Percentiles rank a stretch among this genome's conserved stretches.
Conservation (phyloP, 53 echinoderm and acorn worm species). For the Apostichopus leukothele region DNA sequence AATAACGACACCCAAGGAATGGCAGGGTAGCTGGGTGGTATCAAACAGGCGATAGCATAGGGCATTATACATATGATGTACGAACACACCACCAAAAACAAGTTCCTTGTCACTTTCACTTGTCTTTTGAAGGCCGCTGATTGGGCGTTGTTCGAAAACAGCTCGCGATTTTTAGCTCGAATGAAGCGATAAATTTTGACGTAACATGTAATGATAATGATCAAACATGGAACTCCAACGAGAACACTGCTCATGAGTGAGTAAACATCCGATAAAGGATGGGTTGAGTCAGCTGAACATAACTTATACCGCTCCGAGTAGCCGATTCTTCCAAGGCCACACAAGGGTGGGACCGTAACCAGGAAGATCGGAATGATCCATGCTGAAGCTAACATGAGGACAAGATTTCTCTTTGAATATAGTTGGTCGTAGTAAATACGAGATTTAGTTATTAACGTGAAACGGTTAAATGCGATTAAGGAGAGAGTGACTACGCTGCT, state of each 20-base stretch:
- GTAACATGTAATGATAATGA: constrained; percentile 63
- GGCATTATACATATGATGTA: constrained; percentile 45
- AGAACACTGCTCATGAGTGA: constrained; percentile 48
- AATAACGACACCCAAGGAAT: constrained; percentile 27
- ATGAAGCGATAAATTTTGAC: constrained; percentile 55
- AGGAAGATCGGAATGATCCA: constrained; percentile 58
- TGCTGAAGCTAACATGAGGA: constrained; percentile 39
- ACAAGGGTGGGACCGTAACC: constrained; percentile 62
- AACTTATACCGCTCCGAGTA: constrained; percentile 62
- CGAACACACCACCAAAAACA: constrained; percentile 39
- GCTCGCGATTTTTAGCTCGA: constrained; percentile 5
- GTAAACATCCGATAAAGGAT: constrained; percentile 59
- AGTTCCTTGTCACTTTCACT: constrained; percentile 40
- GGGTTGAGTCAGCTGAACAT: constrained; percentile 57
- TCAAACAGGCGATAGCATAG: constrained; percentile 27
- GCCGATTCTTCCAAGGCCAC: constrained; percentile 61
- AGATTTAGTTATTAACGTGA: constrained; percentile 52
- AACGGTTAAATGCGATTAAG: constrained; percentile 58
- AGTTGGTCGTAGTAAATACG: constrained; percentile 31
- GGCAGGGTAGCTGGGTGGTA: constrained; percentile 22
- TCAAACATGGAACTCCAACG: constrained; percentile 57
- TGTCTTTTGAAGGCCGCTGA: constrained; percentile 6
- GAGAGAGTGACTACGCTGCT: constrained; percentile 62
- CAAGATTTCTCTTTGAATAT: constrained; percentile 47
- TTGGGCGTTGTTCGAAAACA: constrained; percentile 10